A percentile compares a stretch with the other conserved stretches of the same genome.
Conservation (phyloP, 2,888 invertebrate species). For the Luperina nickerlii region DNA sequence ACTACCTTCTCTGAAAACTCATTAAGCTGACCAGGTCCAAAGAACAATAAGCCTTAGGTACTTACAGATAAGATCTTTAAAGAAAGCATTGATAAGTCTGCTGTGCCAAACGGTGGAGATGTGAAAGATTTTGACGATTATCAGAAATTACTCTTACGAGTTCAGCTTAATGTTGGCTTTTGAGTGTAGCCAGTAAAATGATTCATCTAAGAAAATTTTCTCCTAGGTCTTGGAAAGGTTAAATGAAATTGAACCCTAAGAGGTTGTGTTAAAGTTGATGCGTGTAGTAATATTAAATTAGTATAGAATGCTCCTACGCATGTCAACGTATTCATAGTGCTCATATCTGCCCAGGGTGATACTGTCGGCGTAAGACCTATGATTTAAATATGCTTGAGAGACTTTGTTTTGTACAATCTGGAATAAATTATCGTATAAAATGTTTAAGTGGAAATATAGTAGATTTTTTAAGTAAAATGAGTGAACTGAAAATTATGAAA, state of each 20-base stretch:
- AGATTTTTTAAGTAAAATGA: background rate
- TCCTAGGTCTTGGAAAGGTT: constrained; percentile 18
- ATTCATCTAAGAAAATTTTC: constrained; percentile 53
- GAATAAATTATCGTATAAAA: constrained; percentile 47
- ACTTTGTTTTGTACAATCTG: constrained; percentile 59
- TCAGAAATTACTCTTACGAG: background rate
- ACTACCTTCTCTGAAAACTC: constrained; percentile 45
- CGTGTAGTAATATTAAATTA: constrained; percentile 32
- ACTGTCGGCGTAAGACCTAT: constrained; percentile 74
- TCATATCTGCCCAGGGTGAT: constrained; percentile 78
- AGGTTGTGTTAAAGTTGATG: constrained; percentile 30
- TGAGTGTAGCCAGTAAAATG: background rate
- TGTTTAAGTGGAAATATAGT: background rate
- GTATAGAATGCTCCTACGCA: constrained; percentile 79
- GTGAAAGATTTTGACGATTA: constrained; percentile 6
- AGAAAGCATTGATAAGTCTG: constrained; percentile 15
- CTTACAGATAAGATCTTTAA: background rate
- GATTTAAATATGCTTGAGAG: constrained; percentile 76
- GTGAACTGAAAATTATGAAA: background rate
- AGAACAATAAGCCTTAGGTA: constrained; percentile 4
- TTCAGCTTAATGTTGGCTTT: background rate
- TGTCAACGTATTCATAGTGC: constrained; percentile 83
- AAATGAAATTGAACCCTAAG: constrained; percentile 20
- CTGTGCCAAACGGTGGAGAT: background rate
- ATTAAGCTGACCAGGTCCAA: background rate